Conservation (phyloP, 2,888 invertebrate genomes). For the Timema podura region DNA sequence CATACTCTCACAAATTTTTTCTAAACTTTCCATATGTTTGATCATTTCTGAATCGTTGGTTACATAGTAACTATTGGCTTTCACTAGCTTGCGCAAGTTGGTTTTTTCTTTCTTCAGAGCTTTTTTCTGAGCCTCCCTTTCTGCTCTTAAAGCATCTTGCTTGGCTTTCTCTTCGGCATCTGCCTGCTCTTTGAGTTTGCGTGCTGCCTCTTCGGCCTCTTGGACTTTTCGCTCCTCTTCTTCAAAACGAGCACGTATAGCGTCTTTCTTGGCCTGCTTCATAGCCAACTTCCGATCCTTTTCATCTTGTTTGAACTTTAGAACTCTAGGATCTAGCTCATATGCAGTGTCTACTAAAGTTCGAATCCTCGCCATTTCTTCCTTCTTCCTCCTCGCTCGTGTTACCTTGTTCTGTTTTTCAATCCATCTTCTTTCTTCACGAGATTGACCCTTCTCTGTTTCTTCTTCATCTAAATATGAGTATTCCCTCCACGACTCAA, state of each 20-base stretch:
- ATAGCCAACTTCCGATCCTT: conserved; percentile 84
- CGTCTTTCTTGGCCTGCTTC: conserved; percentile 80
- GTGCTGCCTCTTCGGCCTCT: conserved; percentile 59
- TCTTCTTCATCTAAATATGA: conserved; percentile 99
- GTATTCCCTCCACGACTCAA: conserved; percentile 98
- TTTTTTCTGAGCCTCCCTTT: conserved; percentile 80
- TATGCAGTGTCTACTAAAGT: conserved; percentile 92
- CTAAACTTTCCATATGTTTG: conserved; percentile 83
- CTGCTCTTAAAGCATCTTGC: conserved; percentile 76
- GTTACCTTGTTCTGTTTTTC: conserved; percentile 96
- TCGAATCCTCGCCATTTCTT: conserved; percentile 91
- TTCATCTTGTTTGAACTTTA: conserved; percentile 88
- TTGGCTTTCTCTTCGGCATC: conserved; percentile 79
- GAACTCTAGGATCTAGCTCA: conserved; percentile 88
- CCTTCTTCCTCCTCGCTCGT: conserved; percentile 89
- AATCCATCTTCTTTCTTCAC: conserved; percentile 96
- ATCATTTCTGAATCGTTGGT: conserved; percentile 66
- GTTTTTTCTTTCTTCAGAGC: conserved; percentile 84
- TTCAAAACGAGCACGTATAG: conserved; percentile 74
- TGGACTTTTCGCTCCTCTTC: conserved; percentile 69
- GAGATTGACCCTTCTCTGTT: conserved; percentile 92
- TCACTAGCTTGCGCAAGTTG: conserved; percentile 70
- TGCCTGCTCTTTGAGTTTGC: conserved; percentile 67
- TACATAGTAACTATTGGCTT: conserved; percentile 76
- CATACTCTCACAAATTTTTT: conserved; percentile 82